Percentiles rank a stretch among this genome's conserved stretches.
These are phyloP conservation scores for Pampus argenteus DNA, from an alignment of 2,797 vertebrate species.

Conservation along the genomic window DNA sequence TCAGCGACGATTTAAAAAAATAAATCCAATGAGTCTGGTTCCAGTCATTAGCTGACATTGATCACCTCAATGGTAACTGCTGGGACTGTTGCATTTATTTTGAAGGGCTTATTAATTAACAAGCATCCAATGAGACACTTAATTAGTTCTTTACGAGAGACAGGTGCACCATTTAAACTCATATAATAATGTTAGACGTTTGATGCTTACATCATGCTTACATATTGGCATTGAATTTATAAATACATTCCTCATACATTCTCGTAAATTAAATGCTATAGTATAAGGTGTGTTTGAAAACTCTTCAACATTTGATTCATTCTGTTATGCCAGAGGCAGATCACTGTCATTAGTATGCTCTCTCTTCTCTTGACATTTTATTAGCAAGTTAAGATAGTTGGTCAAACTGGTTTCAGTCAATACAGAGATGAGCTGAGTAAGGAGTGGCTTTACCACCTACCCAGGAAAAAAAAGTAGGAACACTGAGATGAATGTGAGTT, in stretches of 20 bases:
- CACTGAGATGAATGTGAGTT: neutral
- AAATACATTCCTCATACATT: neutral
- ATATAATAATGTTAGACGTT: neutral
- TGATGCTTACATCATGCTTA: neutral
- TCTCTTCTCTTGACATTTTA: neutral
- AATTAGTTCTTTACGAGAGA: constrained; percentile 19
- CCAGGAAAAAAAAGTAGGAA: neutral
- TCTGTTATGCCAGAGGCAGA: neutral
- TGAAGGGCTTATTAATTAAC: neutral
- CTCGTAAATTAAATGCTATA: neutral
- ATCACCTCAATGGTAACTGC: neutral
- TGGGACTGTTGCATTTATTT: neutral
- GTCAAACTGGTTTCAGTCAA: constrained; percentile 38
- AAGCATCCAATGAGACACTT: constrained; percentile 17
- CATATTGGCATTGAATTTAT: neutral
- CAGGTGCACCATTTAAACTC: constrained; percentile 16
- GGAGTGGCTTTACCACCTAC: constrained; percentile 15
- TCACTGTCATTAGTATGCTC: neutral
- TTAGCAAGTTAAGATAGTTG: neutral
- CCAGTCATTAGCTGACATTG: neutral
- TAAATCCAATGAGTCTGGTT: neutral
- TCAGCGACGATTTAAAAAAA: neutral
- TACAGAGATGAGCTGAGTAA: neutral
- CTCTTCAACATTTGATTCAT: neutral
- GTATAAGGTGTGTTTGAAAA: neutral